Conservation (phyloP, 2,888 invertebrate species). For the Eledona agricola region DNA sequence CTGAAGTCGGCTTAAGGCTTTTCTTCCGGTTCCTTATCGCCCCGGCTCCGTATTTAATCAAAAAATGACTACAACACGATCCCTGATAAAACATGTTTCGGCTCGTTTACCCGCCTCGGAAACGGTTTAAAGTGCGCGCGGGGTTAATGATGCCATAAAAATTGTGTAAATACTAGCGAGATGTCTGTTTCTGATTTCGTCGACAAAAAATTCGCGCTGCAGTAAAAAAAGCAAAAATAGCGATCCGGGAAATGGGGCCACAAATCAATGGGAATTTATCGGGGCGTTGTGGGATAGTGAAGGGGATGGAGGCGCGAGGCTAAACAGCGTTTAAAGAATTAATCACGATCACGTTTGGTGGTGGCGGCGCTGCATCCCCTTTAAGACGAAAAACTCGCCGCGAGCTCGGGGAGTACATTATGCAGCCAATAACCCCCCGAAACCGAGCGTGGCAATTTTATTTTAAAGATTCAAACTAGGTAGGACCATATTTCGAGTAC, state of each 20-base stretch:
- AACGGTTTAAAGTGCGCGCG: slow-evolving; percentile 12
- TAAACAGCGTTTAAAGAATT: too few relatives aligned
- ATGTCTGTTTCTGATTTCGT: slow-evolving; percentile 23
- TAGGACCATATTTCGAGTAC: slow-evolving; percentile 46
- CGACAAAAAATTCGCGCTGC: slow-evolving; percentile 16
- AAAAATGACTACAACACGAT: slow-evolving; percentile 40
- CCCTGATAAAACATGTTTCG: slow-evolving; percentile 37
- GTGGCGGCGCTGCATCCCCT: slow-evolving; percentile 6
- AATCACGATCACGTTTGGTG: too few relatives aligned
- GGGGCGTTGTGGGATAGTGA: slow-evolving; percentile 15
- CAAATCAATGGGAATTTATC: slow-evolving; percentile 26
- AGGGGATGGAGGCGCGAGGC: too few relatives aligned
- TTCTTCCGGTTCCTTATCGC: slow-evolving; percentile 41
- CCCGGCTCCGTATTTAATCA: slow-evolving; percentile 40
- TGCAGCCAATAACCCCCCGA: slow-evolving; percentile 43
- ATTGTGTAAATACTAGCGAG: slow-evolving; percentile 24
- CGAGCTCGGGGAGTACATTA: slow-evolving; percentile 41
- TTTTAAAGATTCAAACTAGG: slow-evolving; percentile 49
- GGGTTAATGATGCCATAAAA: slow-evolving; percentile 29
- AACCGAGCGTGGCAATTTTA: slow-evolving; percentile 46
- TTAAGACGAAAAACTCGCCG: slow-evolving; percentile 37
- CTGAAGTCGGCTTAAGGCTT: slow-evolving; percentile 38
- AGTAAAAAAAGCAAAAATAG: slow-evolving; percentile 12
- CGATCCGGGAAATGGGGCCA: slow-evolving; percentile 23
- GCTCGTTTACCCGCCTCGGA: slow-evolving; percentile 7